phyloP scores from a whole-genome alignment of 2,888 invertebrate genomes.

The Thyatira batis region DNA sequence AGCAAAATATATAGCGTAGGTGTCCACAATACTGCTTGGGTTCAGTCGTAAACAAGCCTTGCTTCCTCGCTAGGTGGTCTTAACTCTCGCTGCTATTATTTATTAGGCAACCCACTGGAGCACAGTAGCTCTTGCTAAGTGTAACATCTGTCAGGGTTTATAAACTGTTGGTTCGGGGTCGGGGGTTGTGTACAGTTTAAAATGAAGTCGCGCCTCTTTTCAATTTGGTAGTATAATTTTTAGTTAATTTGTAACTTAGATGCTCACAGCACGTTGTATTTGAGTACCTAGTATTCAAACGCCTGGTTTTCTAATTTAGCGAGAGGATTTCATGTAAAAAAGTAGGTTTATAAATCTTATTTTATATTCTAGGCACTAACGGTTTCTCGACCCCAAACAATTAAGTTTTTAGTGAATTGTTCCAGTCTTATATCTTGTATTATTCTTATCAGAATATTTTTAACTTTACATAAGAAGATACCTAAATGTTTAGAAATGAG shows the following conservation, averaged over 20 bases:
- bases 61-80: conserved; percentile 79
- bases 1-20: conserved; percentile 79
- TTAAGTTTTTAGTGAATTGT: too few species aligned
- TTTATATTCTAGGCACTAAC: too few species aligned
- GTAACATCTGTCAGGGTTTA: conserved; percentile 54
- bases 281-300: too few species aligned
- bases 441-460: too few species aligned
- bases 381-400: too few species aligned
- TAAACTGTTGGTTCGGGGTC: conserved; percentile 16
- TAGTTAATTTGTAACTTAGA: not conserved
- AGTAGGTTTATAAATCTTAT: too few species aligned
- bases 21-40: conserved; percentile 72
- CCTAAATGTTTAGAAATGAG: not conserved
- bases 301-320: too few species aligned
- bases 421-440: too few species aligned
- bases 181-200: not conserved
- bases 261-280: not conserved
- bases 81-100: conserved; percentile 78
- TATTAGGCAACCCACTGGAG: conserved; percentile 67
- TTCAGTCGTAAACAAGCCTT: conserved; percentile 70
- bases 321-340: too few species aligned
- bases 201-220: not conserved
- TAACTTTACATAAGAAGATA: too few species aligned
- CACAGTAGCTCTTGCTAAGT: conserved; percentile 57
- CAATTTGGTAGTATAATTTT: not conserved